A percentile compares a stretch with the other conserved stretches of the same genome.
Conservation (phyloP, 2,888 invertebrate species). For the Cosmia trapezina region DNA sequence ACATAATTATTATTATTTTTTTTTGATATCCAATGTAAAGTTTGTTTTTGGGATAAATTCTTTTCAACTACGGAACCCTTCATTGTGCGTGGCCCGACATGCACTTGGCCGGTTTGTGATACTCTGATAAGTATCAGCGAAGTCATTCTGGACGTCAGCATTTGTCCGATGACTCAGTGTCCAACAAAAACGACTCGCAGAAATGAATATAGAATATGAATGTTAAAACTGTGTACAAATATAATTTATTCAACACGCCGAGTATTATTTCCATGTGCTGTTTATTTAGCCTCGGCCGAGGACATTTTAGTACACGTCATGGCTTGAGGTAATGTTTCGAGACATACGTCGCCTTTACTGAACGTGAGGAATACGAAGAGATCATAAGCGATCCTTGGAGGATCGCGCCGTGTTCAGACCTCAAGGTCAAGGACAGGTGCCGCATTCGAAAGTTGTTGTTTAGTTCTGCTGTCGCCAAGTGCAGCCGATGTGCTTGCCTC, state of each 20-base stretch:
- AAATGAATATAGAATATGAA: conserved; percentile 12
- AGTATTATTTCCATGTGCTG: conserved; percentile 35
- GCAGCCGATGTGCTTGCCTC: too few relatives aligned
- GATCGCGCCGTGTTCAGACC: too few relatives aligned
- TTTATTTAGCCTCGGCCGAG: conserved; percentile 55
- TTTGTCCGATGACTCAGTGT: conserved; percentile 27
- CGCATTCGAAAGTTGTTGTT: too few relatives aligned
- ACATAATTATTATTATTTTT: too few relatives aligned
- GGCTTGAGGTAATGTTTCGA: conserved; percentile 27
- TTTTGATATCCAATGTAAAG: too few relatives aligned
- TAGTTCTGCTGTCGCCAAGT: too few relatives aligned
- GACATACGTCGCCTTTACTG: conserved; percentile 30
- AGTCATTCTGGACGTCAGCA: conserved; percentile 25
- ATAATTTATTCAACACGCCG: conserved; percentile 42
- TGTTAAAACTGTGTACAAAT: conserved; percentile 29
- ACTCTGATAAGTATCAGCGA: conserved; percentile 16
- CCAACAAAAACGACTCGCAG: conserved; percentile 14
- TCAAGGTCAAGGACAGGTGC: too few relatives aligned
- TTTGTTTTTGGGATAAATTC: too few relatives aligned
- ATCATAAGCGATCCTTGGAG: neutral
- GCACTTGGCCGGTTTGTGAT: too few relatives aligned
- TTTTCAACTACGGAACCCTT: too few relatives aligned
- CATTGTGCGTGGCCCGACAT: too few relatives aligned
- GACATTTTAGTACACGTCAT: conserved; percentile 42
- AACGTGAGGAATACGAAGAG: conserved; percentile 21